Evolutionary conservation across 2,113 vertebrate species (phyloP), one percentile per base, ranked within the genome.

Genomic region (Actenoides hombroni): DNA sequence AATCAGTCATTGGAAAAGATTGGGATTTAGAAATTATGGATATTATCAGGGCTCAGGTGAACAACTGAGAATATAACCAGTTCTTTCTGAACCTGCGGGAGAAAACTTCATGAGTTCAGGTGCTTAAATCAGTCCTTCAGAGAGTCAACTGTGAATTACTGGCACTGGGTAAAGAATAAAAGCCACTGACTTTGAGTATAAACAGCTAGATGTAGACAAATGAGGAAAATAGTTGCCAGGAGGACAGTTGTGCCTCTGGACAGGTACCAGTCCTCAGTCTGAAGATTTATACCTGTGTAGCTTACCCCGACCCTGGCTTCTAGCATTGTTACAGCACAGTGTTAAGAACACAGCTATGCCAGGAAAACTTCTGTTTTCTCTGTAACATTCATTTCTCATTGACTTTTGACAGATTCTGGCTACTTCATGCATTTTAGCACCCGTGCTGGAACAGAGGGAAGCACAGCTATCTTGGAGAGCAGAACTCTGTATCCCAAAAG

Each of bases 401-500:
- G 37, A 29, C 67, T 93, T 79, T 67, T 86, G 74, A 86, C 97
- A 99, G 99, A 96, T 70, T 97, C 97, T 16, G 99, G 99, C 13
- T 99, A 98, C 96, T 99, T 99, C 90, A 99, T 99, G 99, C 98
- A 99, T 97, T 99, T 99, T 23, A 44, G 93, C 92, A 98, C 98
- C 5, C 88, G 94, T 5, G 39, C 88, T 42, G 98, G 95, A 33
- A 95, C 8, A 13, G 53, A 14, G 12, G 98, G 97, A 49, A 96
- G 87, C 61, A 97, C 40, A 4, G 99, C 99, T 17, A 1, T 94
- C 44, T 96, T 99, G 92, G 99, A 99, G 97, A 99, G 98, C 93
- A 96, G 99, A 57, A 77, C 97, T 13, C 86, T 99, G 19, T 99
- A 99, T 90, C 99, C 99, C 16, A 99, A 98, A 83, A 98, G 98